Base-by-base conservation (phyloP, 64 coral and sea anemone species). In the Platygyra sinensis region DNA sequence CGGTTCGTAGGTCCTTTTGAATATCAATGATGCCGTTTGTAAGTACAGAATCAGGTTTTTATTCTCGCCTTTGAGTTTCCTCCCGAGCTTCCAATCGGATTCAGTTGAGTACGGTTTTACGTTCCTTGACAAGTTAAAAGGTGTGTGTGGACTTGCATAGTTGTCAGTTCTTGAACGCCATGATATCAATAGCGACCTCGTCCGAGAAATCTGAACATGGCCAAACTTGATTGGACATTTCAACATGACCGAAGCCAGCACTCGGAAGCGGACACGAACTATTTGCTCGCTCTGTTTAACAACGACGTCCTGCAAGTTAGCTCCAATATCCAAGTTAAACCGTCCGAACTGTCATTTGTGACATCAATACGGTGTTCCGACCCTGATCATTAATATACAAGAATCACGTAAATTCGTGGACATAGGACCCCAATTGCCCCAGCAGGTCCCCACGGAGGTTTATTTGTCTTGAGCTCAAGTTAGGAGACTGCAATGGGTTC, bases 1-100 rank as follows among this genome's bases (percentile, higher is more conserved):
- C 8, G 18, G 71, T 19, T 36, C 60, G 69, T 64, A n/a, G 4
- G 60, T 78, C 54, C 57, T 42, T 74, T 86, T 82, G 54, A 25
- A 92, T 30, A n/a, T 92, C 90, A 8, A 57, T 28, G 11, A n/a
- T 8, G 80, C 90, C 90, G 64, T 78, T 92, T 62, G 90, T 77
- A 10, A 92, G 86, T 19, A 52, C 15, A 92, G 82, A 16, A 54
- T 12, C 4, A 67, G 52, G 28, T 32, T 74, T 32, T 74, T 39
- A 92, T 52, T 24, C 67, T 81, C 20, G 38, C 80, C 61, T 86
- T n/a, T 39, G 80, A 52, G n/a, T 86, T 54, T 52, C 49, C 57
- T 29, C 60, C 81, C 0, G 90, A 86, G 16, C 78, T 76, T 52
- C 90, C 90, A 19, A 92, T 69, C 10, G 80, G 90, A 78, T 77